Evolutionary conservation across 2,888 invertebrate species (phyloP).

Genomic region (Drosophila austrosaltans): DNA sequence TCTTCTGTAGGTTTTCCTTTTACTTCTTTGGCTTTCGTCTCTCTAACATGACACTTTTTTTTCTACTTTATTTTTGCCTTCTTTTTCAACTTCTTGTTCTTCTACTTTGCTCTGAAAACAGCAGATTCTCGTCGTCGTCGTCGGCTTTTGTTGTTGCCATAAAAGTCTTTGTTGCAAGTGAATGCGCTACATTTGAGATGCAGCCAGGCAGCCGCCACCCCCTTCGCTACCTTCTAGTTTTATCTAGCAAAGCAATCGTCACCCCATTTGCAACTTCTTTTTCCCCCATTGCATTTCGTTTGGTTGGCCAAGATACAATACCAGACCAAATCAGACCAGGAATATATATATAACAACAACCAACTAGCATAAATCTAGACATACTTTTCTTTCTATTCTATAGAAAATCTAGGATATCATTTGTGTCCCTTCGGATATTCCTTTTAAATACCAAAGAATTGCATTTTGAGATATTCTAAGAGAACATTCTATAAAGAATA

Average conservation of each 20-base stretch:
- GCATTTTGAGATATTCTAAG: not conserved
- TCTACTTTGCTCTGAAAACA: slow-evolving; percentile 31
- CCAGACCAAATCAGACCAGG: no score
- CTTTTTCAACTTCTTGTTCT: slow-evolving; percentile 10
- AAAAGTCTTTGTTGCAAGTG: slow-evolving; percentile 71
- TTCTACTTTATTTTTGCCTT: not conserved
- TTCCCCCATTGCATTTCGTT: not conserved
- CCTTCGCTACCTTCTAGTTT: not conserved
- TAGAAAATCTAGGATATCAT: slow-evolving; percentile 1
- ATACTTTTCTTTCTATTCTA: not conserved
- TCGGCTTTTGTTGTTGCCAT: slow-evolving; percentile 52
- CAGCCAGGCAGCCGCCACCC: slow-evolving; percentile 17
- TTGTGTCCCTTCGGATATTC: not conserved
- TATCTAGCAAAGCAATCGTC: slow-evolving; percentile 4
- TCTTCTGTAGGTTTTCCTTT: slow-evolving; percentile 1
- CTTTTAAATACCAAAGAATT: not conserved
- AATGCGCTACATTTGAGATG: slow-evolving; percentile 68
- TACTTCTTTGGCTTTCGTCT: slow-evolving; percentile 1
- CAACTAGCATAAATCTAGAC: not conserved
- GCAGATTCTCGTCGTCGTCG: slow-evolving; percentile 29
- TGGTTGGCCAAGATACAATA: not conserved
- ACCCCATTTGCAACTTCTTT: slow-evolving; percentile 7
- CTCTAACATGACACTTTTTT: slow-evolving; percentile 2
- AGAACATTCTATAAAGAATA: no score
- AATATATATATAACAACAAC: no score